These are phyloP conservation scores for Eilema sororculum DNA, from an alignment of 2,888 invertebrate genomes.

Conservation along the genomic window DNA sequence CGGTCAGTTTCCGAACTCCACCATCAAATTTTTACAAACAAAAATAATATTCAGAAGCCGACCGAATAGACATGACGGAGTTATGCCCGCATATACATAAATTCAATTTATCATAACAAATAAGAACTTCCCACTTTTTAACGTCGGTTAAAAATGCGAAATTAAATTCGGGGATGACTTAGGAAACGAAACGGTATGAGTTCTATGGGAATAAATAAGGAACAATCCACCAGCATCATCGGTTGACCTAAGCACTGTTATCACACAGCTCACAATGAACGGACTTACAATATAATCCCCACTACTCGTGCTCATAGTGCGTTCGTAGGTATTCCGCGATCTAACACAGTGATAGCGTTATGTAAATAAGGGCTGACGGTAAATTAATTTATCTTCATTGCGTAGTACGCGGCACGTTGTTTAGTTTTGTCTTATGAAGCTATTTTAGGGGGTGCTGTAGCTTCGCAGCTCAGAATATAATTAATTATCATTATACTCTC, in stretches of 20 bases:
- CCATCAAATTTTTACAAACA: too few relatives aligned
- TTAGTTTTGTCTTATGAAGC: constrained; percentile 55
- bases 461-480: constrained; percentile 33
- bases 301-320: not conserved
- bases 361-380: constrained; percentile 54
- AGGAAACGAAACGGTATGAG: too few relatives aligned
- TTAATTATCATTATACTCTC: constrained; percentile 43
- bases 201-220: too few relatives aligned
- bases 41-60: too few relatives aligned
- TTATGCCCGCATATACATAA: too few relatives aligned
- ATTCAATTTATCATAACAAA: too few relatives aligned
- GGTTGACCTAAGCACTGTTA: not conserved
- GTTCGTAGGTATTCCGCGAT: constrained; percentile 12
- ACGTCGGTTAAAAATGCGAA: too few relatives aligned
- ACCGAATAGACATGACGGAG: too few relatives aligned
- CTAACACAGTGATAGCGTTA: constrained; percentile 40
- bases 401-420: constrained; percentile 48
- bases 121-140: too few relatives aligned
- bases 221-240: too few relatives aligned
- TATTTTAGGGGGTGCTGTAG: constrained; percentile 42
- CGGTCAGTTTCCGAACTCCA: too few relatives aligned
- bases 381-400: constrained; percentile 58
- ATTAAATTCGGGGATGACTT: too few relatives aligned
- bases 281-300: not conserved
- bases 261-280: not conserved